Conservation (phyloP, 2,797 vertebrate species). For the Rhynchotus rufescens region DNA sequence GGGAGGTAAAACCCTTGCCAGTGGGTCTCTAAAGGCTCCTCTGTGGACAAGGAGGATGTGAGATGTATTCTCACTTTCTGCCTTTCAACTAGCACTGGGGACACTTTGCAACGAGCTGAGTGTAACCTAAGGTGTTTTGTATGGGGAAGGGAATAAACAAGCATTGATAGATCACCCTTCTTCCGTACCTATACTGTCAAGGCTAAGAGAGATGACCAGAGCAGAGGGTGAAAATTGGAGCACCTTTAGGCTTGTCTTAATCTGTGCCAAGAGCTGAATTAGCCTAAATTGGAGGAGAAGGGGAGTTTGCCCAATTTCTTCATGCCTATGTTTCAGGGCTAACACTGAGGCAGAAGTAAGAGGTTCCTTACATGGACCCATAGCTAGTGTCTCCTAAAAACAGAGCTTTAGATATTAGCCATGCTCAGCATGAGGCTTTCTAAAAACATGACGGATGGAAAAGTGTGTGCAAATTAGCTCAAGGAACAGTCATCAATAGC, state of each 20-base stretch:
- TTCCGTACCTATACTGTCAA: neutral
- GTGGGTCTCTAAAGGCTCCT: neutral
- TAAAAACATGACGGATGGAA: neutral
- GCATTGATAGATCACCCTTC: neutral
- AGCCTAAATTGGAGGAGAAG: neutral
- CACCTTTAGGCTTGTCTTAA: neutral
- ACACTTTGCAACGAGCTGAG: neutral
- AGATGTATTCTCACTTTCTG: neutral
- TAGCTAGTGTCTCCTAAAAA: neutral
- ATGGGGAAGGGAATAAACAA: neutral
- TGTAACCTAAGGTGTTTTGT: neutral
- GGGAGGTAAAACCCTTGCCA: neutral
- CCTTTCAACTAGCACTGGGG: accelerated
- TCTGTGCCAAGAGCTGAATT: neutral
- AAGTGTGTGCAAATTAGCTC: neutral
- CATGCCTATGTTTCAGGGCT: neutral
- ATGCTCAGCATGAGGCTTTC: neutral
- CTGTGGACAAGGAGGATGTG: neutral
- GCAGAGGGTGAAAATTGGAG: neutral
- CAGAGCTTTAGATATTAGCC: neutral
- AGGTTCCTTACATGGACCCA: neutral
- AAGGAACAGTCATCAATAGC: neutral
- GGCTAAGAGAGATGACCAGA: neutral
- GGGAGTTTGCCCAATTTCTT: neutral
- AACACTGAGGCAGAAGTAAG: neutral